These are phyloP conservation scores for Reticulitermes speratus DNA, from an alignment of 1,140 invertebrate genomes.

Conservation along the genomic window DNA sequence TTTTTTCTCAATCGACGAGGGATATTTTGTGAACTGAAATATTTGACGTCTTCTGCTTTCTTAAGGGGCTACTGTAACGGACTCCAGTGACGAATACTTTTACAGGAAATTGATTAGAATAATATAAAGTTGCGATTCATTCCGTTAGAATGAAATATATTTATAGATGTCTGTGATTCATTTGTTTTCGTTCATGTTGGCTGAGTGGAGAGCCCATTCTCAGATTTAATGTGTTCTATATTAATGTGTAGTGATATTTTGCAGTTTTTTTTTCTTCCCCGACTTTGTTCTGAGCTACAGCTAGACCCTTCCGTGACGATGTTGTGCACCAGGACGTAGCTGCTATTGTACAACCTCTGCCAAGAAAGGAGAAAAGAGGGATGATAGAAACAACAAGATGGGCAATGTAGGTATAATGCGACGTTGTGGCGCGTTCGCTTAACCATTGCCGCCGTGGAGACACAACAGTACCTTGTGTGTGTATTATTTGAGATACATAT, in stretches of 20 bases:
- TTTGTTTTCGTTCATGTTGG: slow-evolving; percentile 26
- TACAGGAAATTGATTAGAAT: too few relatives aligned
- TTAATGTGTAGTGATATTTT: slow-evolving; percentile 7
- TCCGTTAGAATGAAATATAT: neutral
- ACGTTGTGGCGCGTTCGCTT: too few relatives aligned
- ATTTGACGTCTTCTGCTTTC: too few relatives aligned
- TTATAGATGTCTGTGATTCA: neutral
- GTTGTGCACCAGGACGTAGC: neutral
- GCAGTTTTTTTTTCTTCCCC: neutral
- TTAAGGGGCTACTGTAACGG: too few relatives aligned
- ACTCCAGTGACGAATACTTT: too few relatives aligned
- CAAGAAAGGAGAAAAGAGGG: neutral
- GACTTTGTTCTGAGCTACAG: neutral
- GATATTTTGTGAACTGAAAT: too few relatives aligned
- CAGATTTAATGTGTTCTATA: slow-evolving; percentile 5
- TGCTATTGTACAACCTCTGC: neutral
- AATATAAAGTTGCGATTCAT: neutral
- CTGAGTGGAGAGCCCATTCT: slow-evolving; percentile 8
- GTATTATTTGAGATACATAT: too few relatives aligned
- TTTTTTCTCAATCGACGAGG: too few relatives aligned
- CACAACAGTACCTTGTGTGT: too few relatives aligned
- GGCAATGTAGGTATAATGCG: too few relatives aligned
- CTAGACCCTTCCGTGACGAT: neutral
- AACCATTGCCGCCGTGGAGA: too few relatives aligned
- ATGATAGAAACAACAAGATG: too few relatives aligned